Conservation (phyloP, 35 echinoderm and acorn worm genomes). For the Ophiothrix spiculata region DNA sequence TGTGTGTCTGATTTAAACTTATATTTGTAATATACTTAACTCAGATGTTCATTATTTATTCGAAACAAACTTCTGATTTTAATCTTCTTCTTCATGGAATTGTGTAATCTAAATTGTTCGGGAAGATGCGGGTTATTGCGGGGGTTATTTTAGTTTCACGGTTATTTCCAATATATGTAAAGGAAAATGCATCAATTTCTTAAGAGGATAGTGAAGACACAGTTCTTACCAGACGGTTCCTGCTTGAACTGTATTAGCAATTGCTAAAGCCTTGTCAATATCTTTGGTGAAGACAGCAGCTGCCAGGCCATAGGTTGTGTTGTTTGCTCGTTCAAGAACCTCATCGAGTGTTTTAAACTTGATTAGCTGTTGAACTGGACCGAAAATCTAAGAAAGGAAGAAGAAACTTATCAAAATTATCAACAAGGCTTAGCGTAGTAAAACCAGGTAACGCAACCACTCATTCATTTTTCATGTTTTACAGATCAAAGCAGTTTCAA, state of each 20-base stretch:
- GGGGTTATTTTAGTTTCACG: background rate
- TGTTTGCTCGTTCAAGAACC: constrained; percentile 56
- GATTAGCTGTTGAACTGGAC: constrained; percentile 61
- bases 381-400: constrained; percentile 89
- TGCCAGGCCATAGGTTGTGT: constrained; percentile 54
- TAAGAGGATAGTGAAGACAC: background rate
- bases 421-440: no score
- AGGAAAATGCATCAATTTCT: background rate
- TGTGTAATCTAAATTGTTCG: background rate
- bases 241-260: constrained; percentile 33
- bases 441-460: no score
- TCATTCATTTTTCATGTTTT: no score
- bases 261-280: constrained; percentile 55
- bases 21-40: background rate
- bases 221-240: constrained; percentile 26
- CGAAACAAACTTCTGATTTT: background rate
- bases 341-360: constrained; percentile 66
- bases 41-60: background rate
- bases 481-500: no score
- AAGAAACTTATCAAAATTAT: no score
- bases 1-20: no score
- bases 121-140: background rate
- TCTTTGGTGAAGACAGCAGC: constrained; percentile 55
- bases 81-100: background rate
- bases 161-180: no score